These are phyloP conservation scores for Schizopygopsis malacanthus DNA, from an alignment of 2,797 vertebrate species.

Conservation along the genomic window DNA sequence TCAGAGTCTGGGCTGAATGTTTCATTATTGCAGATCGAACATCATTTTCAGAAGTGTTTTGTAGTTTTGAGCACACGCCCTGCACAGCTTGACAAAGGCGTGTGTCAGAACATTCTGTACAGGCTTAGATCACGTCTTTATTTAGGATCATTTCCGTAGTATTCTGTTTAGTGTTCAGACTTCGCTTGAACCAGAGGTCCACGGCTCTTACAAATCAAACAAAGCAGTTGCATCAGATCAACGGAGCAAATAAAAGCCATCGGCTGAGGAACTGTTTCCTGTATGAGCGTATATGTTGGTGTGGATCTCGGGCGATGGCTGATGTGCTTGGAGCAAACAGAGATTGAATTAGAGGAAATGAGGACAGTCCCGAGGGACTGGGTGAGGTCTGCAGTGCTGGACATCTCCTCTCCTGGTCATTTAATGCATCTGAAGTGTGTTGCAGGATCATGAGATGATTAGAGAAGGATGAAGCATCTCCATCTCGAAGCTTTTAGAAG, in stretches of 20 bases:
- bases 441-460: conserved; percentile 27
- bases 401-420: conserved; percentile 21
- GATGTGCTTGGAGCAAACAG: conserved; percentile 39
- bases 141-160: neutral
- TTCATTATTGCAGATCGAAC: neutral
- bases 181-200: neutral
- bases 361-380: conserved; percentile 57
- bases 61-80: neutral
- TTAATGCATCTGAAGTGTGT: neutral
- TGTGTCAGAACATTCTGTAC: conserved; percentile 30
- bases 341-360: conserved; percentile 57
- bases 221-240: neutral
- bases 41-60: neutral
- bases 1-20: neutral
- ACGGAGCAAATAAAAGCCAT: neutral
- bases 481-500: conserved; percentile 26
- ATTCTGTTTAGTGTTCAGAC: neutral
- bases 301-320: conserved; percentile 28
- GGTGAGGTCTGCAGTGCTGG: conserved; percentile 48
- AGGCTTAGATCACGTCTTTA: neutral
- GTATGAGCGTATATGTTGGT: conserved; percentile 37
- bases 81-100: neutral
- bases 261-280: conserved; percentile 32
- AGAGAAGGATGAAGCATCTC: neutral
- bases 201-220: neutral